Evolutionary conservation across 2,113 vertebrate genomes (phyloP).

Genomic region (Butorides virescens): DNA sequence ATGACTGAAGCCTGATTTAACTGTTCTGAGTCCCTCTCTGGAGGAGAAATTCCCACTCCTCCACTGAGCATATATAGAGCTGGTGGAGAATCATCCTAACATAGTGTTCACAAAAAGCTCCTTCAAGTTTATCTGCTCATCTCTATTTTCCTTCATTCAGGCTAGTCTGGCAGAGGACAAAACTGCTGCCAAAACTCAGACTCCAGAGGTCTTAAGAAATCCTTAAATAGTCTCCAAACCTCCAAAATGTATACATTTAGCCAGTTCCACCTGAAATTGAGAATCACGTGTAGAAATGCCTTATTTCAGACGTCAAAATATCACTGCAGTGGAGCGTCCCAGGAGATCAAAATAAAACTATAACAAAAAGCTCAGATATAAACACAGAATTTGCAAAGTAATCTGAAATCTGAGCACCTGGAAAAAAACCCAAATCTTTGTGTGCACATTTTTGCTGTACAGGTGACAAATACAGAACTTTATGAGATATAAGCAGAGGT

Average conservation of each 20-base stretch:
- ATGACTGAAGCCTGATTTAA: background rate
- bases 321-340: background rate
- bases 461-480: background rate
- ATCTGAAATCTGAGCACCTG: background rate
- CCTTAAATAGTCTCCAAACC: background rate
- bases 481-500: background rate
- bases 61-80: background rate
- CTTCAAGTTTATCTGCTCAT: background rate
- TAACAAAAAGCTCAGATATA: background rate
- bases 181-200: background rate
- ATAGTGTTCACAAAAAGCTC: accelerated
- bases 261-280: background rate
- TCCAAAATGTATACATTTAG: background rate
- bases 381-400: background rate
- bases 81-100: background rate
- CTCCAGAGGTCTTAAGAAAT: background rate
- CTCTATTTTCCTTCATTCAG: background rate
- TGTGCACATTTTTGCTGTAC: background rate
- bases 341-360: background rate
- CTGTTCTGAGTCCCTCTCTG: background rate
- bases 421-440: background rate
- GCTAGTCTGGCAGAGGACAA: background rate
- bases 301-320: background rate
- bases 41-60: background rate
- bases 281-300: background rate